Evolutionary conservation across 2,113 vertebrate genomes (phyloP).

Genomic region (Falcunculus frontatus): DNA sequence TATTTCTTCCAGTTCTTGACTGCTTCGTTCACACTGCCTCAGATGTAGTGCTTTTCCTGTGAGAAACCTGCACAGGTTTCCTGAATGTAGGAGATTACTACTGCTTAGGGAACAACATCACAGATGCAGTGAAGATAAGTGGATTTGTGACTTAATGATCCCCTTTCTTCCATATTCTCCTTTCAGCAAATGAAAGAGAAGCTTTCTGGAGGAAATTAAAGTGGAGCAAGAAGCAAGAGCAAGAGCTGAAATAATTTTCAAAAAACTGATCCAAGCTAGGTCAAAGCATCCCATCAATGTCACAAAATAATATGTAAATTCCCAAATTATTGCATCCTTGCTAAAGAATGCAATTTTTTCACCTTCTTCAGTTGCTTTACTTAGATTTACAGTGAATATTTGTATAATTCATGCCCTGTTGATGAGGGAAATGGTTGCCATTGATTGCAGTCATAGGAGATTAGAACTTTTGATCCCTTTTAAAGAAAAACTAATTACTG

Average conservation of each 20-base stretch:
- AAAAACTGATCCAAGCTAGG: not conserved
- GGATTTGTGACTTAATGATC: conserved; percentile 18
- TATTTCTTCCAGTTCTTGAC: not conserved
- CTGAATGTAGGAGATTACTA: not conserved
- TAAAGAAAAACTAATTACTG: conserved; percentile 5
- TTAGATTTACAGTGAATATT: not conserved
- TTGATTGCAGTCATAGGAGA: not conserved
- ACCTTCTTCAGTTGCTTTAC: not conserved
- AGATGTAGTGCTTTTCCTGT: not conserved
- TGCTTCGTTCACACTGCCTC: not conserved
- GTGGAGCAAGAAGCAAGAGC: not conserved
- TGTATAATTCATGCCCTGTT: not conserved
- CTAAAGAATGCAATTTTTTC: not conserved
- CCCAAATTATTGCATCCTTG: not conserved
- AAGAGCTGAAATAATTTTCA: not conserved
- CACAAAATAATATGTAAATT: not conserved
- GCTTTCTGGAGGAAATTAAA: not conserved
- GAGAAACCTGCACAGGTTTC: conserved; percentile 3
- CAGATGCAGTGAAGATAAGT: conserved; percentile 18
- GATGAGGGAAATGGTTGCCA: not conserved
- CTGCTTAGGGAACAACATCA: not conserved
- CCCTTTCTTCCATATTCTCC: not conserved
- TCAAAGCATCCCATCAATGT: not conserved
- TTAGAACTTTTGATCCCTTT: conserved; percentile 11
- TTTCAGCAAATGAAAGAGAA: conserved; percentile 9